Evolutionary conservation across 2,888 invertebrate genomes (phyloP).

Genomic region (Synergus gifuensis): DNA sequence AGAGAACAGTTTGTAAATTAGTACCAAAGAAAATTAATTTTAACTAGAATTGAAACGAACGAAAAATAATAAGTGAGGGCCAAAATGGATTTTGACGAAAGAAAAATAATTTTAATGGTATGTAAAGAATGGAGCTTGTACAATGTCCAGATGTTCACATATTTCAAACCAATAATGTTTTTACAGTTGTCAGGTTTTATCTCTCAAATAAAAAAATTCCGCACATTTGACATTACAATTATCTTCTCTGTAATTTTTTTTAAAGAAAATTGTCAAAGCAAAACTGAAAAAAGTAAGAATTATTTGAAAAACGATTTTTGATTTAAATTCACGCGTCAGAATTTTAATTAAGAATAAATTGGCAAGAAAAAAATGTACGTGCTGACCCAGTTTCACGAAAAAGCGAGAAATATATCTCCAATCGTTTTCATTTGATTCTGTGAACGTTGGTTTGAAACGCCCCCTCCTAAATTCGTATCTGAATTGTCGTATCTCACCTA

Average conservation of each 20-base stretch:
- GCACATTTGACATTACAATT: not conserved
- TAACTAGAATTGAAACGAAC: no score
- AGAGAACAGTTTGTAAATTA: no score
- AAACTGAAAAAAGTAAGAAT: not conserved
- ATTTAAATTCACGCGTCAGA: not conserved
- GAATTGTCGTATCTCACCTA: not conserved
- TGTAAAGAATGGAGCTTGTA: no score
- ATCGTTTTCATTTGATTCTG: not conserved
- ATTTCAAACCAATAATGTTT: conserved; percentile 19
- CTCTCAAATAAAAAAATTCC: conserved; percentile 15
- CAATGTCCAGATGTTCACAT: not conserved
- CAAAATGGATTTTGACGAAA: conserved; percentile 15
- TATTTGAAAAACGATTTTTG: not conserved
- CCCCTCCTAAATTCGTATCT: not conserved
- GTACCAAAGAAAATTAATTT: no score
- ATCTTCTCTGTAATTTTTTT: not conserved
- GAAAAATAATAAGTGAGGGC: not conserved
- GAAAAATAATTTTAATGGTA: not conserved
- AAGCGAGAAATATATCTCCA: not conserved
- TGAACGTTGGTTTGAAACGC: not conserved
- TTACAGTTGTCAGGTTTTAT: not conserved
- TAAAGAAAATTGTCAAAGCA: not conserved
- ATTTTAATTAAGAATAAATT: not conserved
- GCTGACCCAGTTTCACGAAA: not conserved
- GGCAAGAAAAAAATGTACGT: not conserved